phyloP scores from a whole-genome alignment of 2,888 invertebrate species.

The Blastobasis adustella region DNA sequence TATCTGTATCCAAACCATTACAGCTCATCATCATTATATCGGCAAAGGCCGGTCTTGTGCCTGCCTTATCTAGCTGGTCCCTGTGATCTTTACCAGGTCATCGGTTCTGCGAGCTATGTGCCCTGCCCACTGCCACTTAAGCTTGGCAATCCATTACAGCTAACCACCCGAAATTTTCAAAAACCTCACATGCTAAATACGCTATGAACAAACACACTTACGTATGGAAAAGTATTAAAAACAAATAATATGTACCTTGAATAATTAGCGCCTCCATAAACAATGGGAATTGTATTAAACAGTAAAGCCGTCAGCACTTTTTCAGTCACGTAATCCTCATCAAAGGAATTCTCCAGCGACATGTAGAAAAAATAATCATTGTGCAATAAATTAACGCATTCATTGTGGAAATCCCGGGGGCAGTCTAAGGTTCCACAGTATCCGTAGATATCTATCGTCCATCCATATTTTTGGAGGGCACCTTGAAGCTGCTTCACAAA shows the following conservation, averaged over 20 bases:
- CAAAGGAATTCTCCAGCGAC: constrained; percentile 82
- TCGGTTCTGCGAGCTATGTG: no score
- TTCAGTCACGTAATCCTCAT: constrained; percentile 66
- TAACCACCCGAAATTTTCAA: neutral
- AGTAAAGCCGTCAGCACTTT: constrained; percentile 77
- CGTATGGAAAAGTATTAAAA: no score
- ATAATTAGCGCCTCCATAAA: constrained; percentile 81
- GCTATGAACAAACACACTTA: no score
- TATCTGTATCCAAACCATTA: no score
- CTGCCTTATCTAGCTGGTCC: no score
- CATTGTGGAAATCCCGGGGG: constrained; percentile 22
- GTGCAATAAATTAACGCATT: constrained; percentile 49
- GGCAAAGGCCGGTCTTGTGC: no score
- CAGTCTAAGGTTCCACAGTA: constrained; percentile 58
- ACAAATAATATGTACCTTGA: constrained; percentile 38
- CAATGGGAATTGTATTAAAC: constrained; percentile 78
- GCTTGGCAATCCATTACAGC: neutral
- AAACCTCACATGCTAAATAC: neutral
- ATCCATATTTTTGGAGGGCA: constrained; percentile 28
- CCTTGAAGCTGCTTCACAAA: constrained; percentile 32
- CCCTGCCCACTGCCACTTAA: no score
- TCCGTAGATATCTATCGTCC: constrained; percentile 70
- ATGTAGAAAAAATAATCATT: constrained; percentile 83
- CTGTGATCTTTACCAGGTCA: no score
- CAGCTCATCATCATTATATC: no score